Evolutionary conservation across 2,888 invertebrate species (phyloP), one percentile per base, ranked within the genome.

Genomic region (Automeris io): DNA sequence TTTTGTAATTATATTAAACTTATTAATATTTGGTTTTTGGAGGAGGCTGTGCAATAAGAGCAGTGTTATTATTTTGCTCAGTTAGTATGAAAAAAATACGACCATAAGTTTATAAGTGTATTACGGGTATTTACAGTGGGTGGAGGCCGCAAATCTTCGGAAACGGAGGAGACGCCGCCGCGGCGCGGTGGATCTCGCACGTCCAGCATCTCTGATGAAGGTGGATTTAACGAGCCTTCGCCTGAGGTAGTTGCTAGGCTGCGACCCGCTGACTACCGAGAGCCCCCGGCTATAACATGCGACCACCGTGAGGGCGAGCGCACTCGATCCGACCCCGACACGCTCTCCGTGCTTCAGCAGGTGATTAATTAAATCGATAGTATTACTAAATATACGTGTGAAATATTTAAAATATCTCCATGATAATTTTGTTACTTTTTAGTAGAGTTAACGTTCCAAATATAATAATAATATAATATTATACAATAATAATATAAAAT

Each of bases 221-320:
- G 91, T 37, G 91, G 92, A 35, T 91, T 91, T 78, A 91, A 92
- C 73, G 92, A 92, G 72, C 91, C 91, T 16, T 90, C 90, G 44
- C 91, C 91, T 9, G 91, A 91, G 70, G 90, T 92, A 56, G 91
- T 91, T 71, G 91, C 91, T 44, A 83, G 90, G 40, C 66, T 89
- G 51, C 72, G 75, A 48, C 85, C 85, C 19, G 82, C 82, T 3
- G 83, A 82, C 39, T 81, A 79, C 64, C 72, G 83, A 46, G 81
- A 79, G 31, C 65, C 64, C 25, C 65, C 70, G 36, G 58, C 69
- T 41, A 73, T 78, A 56, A 76, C 79, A 26, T 50, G 45, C 21
- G 82, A 81, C 50, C 70, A 70, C 22, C 61, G 79, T 3, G 80
- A 80, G 51, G 69, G 66, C 4, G 82, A 82, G 56, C 68, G 73